Evolutionary conservation across 1,140 invertebrate species (phyloP), one percentile per base, ranked within the genome.

Genomic region (Lasioglossum albipes): DNA sequence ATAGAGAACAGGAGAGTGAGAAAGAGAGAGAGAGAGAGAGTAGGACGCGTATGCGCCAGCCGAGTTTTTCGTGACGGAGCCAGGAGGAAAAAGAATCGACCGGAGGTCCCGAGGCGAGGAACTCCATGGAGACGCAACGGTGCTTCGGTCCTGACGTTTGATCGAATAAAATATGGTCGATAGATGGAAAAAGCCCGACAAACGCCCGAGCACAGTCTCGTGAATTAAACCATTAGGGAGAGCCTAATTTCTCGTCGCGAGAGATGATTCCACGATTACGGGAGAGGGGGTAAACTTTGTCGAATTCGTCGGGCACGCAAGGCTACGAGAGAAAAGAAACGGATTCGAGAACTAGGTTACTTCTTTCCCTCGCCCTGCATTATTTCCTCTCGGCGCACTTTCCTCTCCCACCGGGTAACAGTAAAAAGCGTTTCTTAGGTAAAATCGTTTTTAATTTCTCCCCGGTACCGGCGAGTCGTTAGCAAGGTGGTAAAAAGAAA

Each of bases 401-500:
- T 68, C 31, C 42, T 52, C 31, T 62, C 59, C 66, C 54, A 16
- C 62, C 31, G 42, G 52, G 45, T 59, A 41, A 22, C 57, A 49
- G 42, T 52, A 66, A 68, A 22, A 54, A 70, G 9, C 18, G n/a
- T 49, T 74, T 57, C 79, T 65, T 82, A 65, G 75, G 61, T 45
- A 76, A 79, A 74, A 61, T 68, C 61, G 76, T 72, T 86, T 86
- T 81, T 86, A 85, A 85, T 82, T 82, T 74, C 70, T 54, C 68
- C 73, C 65, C 36, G 49, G 27, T 69, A 7, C 10, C 41, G 45
- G 61, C 59, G 76, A 68, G 79, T 81, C 85, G 66, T 86, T 84
- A 78, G 82, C 66, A 41, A 57, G 75, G 77, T 49, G 75, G 69
- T 84, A 88, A 84, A 85, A 85, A 59, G 80, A 77, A 87, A 83